Percentiles rank a stretch among this genome's conserved stretches.
phyloP scores from a whole-genome alignment of 2,888 invertebrate genomes.

The Myopa testacea region DNA sequence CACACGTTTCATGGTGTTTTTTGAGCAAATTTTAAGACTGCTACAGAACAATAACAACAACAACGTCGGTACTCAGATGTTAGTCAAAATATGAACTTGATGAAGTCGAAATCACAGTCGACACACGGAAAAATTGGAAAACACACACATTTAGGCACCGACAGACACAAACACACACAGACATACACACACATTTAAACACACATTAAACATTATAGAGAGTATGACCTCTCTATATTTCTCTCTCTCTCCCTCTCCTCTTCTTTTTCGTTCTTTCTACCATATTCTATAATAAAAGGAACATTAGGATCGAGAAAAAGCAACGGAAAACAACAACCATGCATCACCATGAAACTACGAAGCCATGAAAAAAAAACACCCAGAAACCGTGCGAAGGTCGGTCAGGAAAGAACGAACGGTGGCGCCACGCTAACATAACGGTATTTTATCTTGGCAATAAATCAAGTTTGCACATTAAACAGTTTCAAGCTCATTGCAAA shows the following conservation, averaged over 20 bases:
- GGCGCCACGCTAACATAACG: too few species aligned
- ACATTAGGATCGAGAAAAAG: not conserved
- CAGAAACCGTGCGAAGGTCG: slow-evolving; percentile 10
- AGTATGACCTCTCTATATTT: too few species aligned
- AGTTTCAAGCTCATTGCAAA: slow-evolving; percentile 12
- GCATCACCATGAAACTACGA: not conserved
- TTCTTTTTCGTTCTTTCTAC: too few species aligned
- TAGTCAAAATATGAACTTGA: slow-evolving; percentile 9
- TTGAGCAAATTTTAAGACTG: too few species aligned
- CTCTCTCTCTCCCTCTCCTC: too few species aligned
- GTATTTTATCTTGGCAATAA: slow-evolving; percentile 28
- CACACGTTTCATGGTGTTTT: not conserved
- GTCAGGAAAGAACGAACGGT: not conserved
- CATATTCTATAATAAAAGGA: too few species aligned
- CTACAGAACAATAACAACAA: too few species aligned
- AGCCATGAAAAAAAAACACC: slow-evolving; percentile 12
- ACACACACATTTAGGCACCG: not conserved
- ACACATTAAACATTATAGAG: too few species aligned
- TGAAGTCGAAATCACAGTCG: not conserved
- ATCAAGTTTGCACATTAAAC: slow-evolving; percentile 33
- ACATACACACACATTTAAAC: not conserved
- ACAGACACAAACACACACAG: not conserved
- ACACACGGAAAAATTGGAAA: not conserved
- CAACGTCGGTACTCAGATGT: not conserved
- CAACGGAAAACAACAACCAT: slow-evolving; percentile 8